Conservation (phyloP, 2,888 invertebrate genomes). For the Axea sp. region DNA sequence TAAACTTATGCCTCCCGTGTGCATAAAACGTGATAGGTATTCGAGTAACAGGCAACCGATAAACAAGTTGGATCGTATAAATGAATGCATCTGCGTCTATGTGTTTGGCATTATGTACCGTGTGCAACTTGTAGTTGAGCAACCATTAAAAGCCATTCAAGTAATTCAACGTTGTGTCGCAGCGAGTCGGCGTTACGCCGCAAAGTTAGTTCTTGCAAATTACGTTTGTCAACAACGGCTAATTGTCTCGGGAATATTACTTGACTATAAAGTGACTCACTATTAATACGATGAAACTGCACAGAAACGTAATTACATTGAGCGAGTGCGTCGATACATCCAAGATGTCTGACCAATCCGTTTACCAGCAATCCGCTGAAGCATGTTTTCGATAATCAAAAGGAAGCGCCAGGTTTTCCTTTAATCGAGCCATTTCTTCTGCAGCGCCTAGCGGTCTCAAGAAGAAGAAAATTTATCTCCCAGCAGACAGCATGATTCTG, state of each 20-base stretch:
- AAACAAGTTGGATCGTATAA: conserved; percentile 49
- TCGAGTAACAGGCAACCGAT: conserved; percentile 48
- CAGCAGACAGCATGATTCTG: conserved; percentile 19
- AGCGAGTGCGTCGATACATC: conserved; percentile 40
- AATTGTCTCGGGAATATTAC: conserved; percentile 77
- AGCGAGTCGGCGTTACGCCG: conserved; percentile 49
- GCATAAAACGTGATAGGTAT: conserved; percentile 47
- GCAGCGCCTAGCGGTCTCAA: conserved; percentile 2
- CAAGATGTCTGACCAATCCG: conserved; percentile 47
- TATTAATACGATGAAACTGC: conserved; percentile 57
- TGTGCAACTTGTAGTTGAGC: conserved; percentile 28
- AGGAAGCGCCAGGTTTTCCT: conserved; percentile 32
- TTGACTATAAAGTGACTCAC: conserved; percentile 59
- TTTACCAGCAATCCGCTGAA: conserved; percentile 44
- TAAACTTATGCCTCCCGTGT: conserved; percentile 26
- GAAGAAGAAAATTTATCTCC: conserved; percentile 22
- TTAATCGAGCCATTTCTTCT: conserved; percentile 32
- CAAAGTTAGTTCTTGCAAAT: conserved; percentile 77
- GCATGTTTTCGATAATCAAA: conserved; percentile 48
- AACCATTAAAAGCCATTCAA: conserved; percentile 49
- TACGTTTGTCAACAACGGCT: conserved; percentile 78
- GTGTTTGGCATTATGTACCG: not conserved
- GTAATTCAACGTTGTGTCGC: conserved; percentile 37
- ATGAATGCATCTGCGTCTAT: conserved; percentile 33
- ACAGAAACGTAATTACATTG: conserved; percentile 50